Evolutionary conservation across 2,113 vertebrate species (phyloP).

Genomic region (Pundamilia nyererei): DNA sequence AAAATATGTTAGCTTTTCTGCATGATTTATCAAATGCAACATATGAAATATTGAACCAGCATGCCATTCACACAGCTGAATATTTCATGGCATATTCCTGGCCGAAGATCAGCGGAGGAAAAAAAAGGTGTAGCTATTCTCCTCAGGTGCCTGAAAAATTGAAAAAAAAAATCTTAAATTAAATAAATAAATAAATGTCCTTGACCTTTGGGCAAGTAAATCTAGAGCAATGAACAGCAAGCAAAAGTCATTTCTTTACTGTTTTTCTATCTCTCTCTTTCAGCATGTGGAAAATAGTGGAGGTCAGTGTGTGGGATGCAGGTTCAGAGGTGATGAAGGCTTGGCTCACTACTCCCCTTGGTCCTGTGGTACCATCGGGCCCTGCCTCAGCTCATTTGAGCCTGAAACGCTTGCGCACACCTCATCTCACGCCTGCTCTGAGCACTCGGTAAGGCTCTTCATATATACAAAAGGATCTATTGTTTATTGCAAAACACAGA

Average conservation of each 20-base stretch:
- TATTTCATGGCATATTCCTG: background rate
- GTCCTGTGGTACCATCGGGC: slow-evolving; percentile 88
- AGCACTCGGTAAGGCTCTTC: slow-evolving; percentile 78
- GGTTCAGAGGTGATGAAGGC: slow-evolving; percentile 82
- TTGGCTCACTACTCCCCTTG: slow-evolving; percentile 91
- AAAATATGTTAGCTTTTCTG: background rate
- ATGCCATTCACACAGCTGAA: background rate
- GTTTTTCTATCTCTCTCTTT: background rate
- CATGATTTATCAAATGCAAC: background rate
- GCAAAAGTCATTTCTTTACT: fast-evolving
- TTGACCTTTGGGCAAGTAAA: background rate
- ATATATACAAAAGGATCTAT: background rate
- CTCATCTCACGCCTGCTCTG: slow-evolving; percentile 75
- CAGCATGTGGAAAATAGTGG: slow-evolving; percentile 82
- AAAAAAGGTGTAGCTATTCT: background rate
- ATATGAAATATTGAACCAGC: background rate
- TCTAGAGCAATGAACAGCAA: background rate
- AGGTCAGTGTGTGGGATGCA: slow-evolving; percentile 77
- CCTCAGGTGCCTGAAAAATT: background rate
- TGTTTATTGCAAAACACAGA: background rate
- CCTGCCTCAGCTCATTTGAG: slow-evolving; percentile 86
- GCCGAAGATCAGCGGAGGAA: background rate
- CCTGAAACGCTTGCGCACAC: slow-evolving; percentile 80
- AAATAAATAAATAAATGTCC: background rate
- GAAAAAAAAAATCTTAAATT: background rate